These are phyloP conservation scores for Leptopilina syphax DNA, from an alignment of 2,888 invertebrate species.

Conservation along the genomic window DNA sequence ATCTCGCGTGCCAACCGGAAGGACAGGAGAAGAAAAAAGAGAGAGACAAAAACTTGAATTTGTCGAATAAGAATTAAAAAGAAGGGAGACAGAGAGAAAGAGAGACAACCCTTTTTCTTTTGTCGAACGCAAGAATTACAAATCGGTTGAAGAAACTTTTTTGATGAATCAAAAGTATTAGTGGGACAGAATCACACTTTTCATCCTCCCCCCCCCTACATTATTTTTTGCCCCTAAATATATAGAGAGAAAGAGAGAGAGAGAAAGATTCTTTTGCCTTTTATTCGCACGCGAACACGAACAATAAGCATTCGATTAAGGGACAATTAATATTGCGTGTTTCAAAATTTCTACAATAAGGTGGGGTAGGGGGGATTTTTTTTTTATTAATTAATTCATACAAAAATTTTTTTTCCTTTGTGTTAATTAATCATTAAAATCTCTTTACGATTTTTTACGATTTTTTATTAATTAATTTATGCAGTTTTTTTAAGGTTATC, in stretches of 20 bases:
- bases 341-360: no score
- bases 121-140: slow-evolving; percentile 59
- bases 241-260: no score
- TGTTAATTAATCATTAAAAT: no score
- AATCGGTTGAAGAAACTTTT: slow-evolving; percentile 58
- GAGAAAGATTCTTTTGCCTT: slow-evolving; percentile 28
- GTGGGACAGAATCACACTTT: slow-evolving; percentile 47
- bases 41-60: slow-evolving; percentile 9
- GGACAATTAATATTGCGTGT: slow-evolving; percentile 36
- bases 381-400: background rate
- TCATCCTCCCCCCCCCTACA: background rate
- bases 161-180: slow-evolving; percentile 60
- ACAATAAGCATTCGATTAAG: slow-evolving; percentile 27
- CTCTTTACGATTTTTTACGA: no score
- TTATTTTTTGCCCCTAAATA: no score
- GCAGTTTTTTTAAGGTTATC: no score
- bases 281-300: slow-evolving; percentile 30
- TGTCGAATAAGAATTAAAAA: slow-evolving; percentile 18
- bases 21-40: slow-evolving; percentile 44
- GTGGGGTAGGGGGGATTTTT: background rate
- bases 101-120: slow-evolving; percentile 55
- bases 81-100: background rate
- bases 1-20: slow-evolving; percentile 61
- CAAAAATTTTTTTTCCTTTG: no score
- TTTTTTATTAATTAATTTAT: no score